A percentile compares a stretch with the other conserved stretches of the same genome.
Conservation (phyloP, 2,113 vertebrate genomes). For the Coreoperca whiteheadi region DNA sequence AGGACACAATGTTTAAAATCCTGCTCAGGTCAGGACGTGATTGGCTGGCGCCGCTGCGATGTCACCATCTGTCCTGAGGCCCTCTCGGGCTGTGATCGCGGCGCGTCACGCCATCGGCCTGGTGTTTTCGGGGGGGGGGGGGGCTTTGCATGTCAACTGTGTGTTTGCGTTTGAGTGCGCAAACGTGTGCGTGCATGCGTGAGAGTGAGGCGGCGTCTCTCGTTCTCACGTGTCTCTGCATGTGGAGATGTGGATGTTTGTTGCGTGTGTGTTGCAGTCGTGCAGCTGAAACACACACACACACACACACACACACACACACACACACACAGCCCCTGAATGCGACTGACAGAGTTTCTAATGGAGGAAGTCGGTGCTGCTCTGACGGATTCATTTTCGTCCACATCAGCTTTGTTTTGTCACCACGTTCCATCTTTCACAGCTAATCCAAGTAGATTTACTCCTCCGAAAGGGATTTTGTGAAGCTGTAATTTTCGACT, state of each 20-base stretch:
- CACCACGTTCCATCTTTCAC: not conserved
- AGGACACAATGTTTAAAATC: not conserved
- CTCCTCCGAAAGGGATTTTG: too few relatives aligned
- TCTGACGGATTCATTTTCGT: not conserved
- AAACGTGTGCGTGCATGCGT: conserved; percentile 57
- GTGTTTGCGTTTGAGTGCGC: conserved; percentile 32
- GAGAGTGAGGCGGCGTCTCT: not conserved
- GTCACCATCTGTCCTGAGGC: not conserved
- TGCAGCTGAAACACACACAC: not conserved
- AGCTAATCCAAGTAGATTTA: too few relatives aligned
- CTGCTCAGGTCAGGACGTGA: not conserved
- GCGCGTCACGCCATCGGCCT: conserved; percentile 9
- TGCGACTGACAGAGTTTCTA: not conserved
- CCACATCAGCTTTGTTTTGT: not conserved
- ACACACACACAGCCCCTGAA: not conserved
- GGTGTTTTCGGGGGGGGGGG: not conserved
- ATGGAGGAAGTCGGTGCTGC: not conserved
- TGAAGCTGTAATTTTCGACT: too few relatives aligned
- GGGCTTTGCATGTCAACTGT: conserved; percentile 28
- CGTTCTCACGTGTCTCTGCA: conserved; percentile 36
- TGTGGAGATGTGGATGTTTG: conserved; percentile 10
- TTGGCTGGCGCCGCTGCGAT: not conserved
- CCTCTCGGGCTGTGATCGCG: not conserved
- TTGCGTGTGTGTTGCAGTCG: not conserved
- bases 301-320: not conserved